These are phyloP conservation scores for Isoperla grammatica DNA, from an alignment of 2,888 invertebrate genomes.

Conservation along the genomic window DNA sequence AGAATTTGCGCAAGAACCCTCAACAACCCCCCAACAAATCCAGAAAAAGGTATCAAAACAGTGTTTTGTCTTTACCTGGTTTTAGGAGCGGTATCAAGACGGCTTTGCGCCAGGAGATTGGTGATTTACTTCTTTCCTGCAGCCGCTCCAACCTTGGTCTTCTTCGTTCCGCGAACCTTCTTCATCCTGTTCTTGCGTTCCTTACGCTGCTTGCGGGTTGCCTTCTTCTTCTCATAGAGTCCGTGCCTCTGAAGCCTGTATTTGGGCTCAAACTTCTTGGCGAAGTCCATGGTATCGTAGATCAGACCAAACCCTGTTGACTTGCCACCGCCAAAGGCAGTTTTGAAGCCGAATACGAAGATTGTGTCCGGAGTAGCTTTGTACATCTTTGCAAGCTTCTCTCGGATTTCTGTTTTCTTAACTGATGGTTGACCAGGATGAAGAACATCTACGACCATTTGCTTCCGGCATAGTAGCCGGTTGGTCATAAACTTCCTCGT, in stretches of 20 bases:
- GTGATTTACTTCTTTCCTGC: constrained; percentile 86
- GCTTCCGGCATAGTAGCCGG: constrained; percentile 95
- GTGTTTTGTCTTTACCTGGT: too few relatives aligned
- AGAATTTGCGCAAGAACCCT: too few relatives aligned
- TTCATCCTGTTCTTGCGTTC: constrained; percentile 99
- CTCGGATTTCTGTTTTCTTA: constrained; percentile 94
- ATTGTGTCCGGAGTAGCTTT: constrained; percentile 96
- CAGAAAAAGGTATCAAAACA: too few relatives aligned
- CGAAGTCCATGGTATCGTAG: constrained; percentile 94
- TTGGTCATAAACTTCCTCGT: constrained; percentile 99
- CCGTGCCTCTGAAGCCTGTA: constrained; percentile 94
- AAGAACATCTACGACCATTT: constrained; percentile 97
- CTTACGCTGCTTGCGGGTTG: constrained; percentile 97
- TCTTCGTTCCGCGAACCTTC: constrained; percentile 99
- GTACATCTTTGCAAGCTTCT: constrained; percentile 96
- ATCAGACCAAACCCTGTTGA: constrained; percentile 96
- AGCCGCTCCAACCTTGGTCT: constrained; percentile 93
- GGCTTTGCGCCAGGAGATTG: too few relatives aligned
- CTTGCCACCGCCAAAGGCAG: constrained; percentile 98
- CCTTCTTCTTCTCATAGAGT: constrained; percentile 85
- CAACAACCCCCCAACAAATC: too few relatives aligned
- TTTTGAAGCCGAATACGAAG: constrained; percentile 95
- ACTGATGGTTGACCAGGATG: constrained; percentile 96
- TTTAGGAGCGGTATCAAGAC: too few relatives aligned
- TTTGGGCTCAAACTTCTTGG: constrained; percentile 99